Conservation (phyloP, 2,888 invertebrate genomes). For the Elegia similella region DNA sequence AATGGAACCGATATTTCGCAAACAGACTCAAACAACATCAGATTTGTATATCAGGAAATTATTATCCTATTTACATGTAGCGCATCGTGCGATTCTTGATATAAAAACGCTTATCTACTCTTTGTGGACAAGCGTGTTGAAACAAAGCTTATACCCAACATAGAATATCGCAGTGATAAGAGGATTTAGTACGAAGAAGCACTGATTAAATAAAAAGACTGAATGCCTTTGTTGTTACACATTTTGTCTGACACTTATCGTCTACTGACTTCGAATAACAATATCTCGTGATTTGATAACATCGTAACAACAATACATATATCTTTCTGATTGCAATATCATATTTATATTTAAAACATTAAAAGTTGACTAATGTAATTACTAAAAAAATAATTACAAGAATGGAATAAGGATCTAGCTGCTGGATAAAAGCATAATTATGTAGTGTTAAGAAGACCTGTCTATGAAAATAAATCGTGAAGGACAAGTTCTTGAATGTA, state of each 20-base stretch:
- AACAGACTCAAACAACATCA: conserved; percentile 26
- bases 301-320: neutral
- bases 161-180: conserved; percentile 1
- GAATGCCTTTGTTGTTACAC: conserved; percentile 5
- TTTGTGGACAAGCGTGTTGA: conserved; percentile 4
- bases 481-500: conserved; percentile 4
- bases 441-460: too few relatives aligned
- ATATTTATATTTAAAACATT: conserved; percentile 2
- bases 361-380: too few relatives aligned
- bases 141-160: neutral
- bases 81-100: neutral
- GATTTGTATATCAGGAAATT: conserved; percentile 15
- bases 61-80: neutral
- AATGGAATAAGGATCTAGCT: too few relatives aligned
- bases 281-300: conserved; percentile 3
- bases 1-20: conserved; percentile 35
- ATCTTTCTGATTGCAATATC: neutral
- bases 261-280: conserved; percentile 2
- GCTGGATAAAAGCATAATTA: too few relatives aligned
- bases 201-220: conserved; percentile 9
- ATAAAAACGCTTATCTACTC: conserved; percentile 8
- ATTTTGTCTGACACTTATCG: conserved; percentile 20
- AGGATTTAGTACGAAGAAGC: conserved; percentile 6
- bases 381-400: too few relatives aligned
- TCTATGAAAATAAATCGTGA: neutral